Conservation (phyloP, 2,888 invertebrate genomes). For the Ennomos fuscantarius region DNA sequence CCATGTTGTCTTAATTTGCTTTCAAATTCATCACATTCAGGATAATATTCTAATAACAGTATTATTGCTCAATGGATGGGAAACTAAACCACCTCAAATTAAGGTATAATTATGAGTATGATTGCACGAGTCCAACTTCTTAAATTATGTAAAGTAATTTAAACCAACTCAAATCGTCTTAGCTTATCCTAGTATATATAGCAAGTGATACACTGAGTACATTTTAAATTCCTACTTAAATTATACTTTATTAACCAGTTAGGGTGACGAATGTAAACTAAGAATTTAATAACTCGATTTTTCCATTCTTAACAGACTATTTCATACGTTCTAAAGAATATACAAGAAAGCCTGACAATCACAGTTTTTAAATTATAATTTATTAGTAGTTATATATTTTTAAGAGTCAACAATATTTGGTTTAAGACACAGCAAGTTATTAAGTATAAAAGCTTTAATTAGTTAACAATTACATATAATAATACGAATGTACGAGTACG, state of each 20-base stretch:
- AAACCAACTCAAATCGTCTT: too few species aligned
- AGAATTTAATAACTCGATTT: slow-evolving; percentile 31
- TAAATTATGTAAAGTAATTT: too few species aligned
- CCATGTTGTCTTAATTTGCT: too few species aligned
- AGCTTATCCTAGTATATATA: not conserved
- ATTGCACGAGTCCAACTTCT: too few species aligned
- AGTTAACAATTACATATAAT: slow-evolving; percentile 45
- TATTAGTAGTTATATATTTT: slow-evolving; percentile 42
- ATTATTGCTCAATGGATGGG: too few species aligned
- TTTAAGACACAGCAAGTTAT: slow-evolving; percentile 73
- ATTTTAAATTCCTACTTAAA: not conserved
- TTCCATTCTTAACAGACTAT: slow-evolving; percentile 37
- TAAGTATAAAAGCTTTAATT: slow-evolving; percentile 55
- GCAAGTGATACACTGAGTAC: slow-evolving; percentile 20
- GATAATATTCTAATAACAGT: too few species aligned
- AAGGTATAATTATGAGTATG: too few species aligned
- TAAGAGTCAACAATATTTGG: slow-evolving; percentile 70
- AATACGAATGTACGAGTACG: slow-evolving; percentile 38
- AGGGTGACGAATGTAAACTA: slow-evolving; percentile 30
- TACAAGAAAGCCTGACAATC: slow-evolving; percentile 72
- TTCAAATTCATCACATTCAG: too few species aligned
- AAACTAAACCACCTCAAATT: too few species aligned
- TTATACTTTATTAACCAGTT: slow-evolving; percentile 13
- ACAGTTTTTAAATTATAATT: slow-evolving; percentile 46
- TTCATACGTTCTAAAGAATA: slow-evolving; percentile 41